Base-by-base conservation (phyloP, 2,888 invertebrate species). In the Falcaria lacertinaria region DNA sequence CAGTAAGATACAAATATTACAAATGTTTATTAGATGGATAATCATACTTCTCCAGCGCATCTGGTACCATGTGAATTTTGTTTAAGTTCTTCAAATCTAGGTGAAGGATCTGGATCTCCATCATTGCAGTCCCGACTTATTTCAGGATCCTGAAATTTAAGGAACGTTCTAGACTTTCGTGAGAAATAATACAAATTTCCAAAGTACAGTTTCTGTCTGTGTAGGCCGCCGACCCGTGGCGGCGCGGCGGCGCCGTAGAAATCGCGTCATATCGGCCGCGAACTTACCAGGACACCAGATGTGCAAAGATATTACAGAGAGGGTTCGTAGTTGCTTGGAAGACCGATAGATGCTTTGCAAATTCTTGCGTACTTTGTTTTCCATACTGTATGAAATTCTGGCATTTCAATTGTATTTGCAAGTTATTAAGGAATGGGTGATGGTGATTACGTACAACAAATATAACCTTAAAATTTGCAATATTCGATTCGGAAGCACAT, bases 61-160 rank as follows among this genome's bases (percentile, higher is more conserved):
- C 96, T 91, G 13, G 98, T 98, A 0, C 98, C 98, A 72, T 98
- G 98, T 13, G 95, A 94, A 78, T 95, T 95, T 40, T 84, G 83
- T 74, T 89, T 91, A 35, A 86, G 74, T 6, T 78, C 68, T 45
- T 92, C 91, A 51, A 92, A 92, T 39, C 92, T 86, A 0, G 96
- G 96, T 48, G 91, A 88, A 0, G 97, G 97, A 74, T 96, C 95
- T 3, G 90, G 64, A 69, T 95, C 95, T 37, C 93, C 92, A 50
- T 94, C 94, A 69, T 96, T 96, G 57, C 95, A 93, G 71, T 97
- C 96, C 89, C 93, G 95, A 78, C 97, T 97, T 40, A 97, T 96
- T 50, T 92, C 91, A 0, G 94, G 91, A 79, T 97, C 96, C 97
- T 97, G 59, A 19, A 50, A 52, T 39, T 48, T 25, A 25, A 33